These are phyloP conservation scores for Siniperca obscura DNA, from an alignment of 2,797 vertebrate genomes.

Conservation along the genomic window DNA sequence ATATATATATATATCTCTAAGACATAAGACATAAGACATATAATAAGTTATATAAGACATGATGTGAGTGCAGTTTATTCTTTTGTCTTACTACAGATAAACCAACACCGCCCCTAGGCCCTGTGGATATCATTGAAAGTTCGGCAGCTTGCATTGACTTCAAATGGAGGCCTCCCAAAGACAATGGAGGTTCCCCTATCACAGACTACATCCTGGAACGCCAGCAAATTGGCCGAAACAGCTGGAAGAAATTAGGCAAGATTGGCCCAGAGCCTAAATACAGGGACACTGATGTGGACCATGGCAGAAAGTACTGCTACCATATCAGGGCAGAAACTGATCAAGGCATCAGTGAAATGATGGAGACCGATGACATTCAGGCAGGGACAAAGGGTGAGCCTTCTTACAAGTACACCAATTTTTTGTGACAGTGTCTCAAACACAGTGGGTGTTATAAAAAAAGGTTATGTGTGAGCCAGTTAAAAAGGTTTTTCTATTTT, in stretches of 20 bases:
- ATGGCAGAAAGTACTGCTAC: constrained; percentile 90
- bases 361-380: constrained; percentile 90
- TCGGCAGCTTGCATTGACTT: constrained; percentile 84
- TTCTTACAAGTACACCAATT: neutral
- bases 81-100: constrained; percentile 83
- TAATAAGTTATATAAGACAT: neutral
- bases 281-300: constrained; percentile 87
- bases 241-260: constrained; percentile 90
- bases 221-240: constrained; percentile 87
- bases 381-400: constrained; percentile 88
- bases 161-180: constrained; percentile 88
- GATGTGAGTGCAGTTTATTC: neutral
- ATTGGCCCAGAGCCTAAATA: constrained; percentile 81
- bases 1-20: too few species aligned
- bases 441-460: neutral
- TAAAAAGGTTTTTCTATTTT: constrained; percentile 2
- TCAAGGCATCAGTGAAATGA: constrained; percentile 85
- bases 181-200: constrained; percentile 88
- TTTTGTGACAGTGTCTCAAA: neutral
- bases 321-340: constrained; percentile 87
- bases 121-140: constrained; percentile 86
- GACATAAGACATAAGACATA: too few species aligned
- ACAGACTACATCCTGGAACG: constrained; percentile 88
- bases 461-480: neutral
- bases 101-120: constrained; percentile 88